Evolutionary conservation across 2,113 vertebrate genomes (phyloP).

Genomic region (Actenoides lindsayi): DNA sequence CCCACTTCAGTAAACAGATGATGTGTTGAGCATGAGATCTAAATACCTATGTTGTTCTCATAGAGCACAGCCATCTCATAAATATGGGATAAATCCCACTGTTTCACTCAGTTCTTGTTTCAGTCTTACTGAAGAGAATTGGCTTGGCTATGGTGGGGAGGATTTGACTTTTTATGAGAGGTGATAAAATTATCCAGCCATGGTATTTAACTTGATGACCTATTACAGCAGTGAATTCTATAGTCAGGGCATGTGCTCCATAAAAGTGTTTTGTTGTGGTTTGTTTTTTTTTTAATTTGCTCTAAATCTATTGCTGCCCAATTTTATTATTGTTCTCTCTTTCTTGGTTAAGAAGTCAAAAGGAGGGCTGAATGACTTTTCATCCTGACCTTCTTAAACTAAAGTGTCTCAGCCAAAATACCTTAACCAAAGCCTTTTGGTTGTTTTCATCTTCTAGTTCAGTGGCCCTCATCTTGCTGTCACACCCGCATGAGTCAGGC

Average conservation of each 20-base stretch:
- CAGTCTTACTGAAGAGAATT: neutral
- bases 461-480: neutral
- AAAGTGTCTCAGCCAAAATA: neutral
- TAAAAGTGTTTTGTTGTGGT: neutral
- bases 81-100: neutral
- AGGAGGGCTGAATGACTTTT: constrained; percentile 42
- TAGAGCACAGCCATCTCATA: neutral
- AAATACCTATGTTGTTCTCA: neutral
- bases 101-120: neutral
- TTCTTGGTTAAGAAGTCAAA: constrained; percentile 39
- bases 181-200: constrained; percentile 12
- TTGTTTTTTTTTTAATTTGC: constrained; percentile 31
- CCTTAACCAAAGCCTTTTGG: neutral
- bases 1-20: neutral
- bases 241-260: constrained; percentile 41
- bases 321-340: constrained; percentile 47
- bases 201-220: constrained; percentile 33
- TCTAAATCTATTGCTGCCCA: constrained; percentile 53
- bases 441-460: constrained; percentile 11
- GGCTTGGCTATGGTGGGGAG: neutral
- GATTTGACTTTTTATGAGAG: neutral
- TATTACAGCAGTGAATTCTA: constrained; percentile 27
- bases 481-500: constrained; percentile 33
- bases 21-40: neutral
- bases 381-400: constrained; percentile 29